Conservation (phyloP, 2,113 vertebrate genomes). For the Cochlearius cochlearius region DNA sequence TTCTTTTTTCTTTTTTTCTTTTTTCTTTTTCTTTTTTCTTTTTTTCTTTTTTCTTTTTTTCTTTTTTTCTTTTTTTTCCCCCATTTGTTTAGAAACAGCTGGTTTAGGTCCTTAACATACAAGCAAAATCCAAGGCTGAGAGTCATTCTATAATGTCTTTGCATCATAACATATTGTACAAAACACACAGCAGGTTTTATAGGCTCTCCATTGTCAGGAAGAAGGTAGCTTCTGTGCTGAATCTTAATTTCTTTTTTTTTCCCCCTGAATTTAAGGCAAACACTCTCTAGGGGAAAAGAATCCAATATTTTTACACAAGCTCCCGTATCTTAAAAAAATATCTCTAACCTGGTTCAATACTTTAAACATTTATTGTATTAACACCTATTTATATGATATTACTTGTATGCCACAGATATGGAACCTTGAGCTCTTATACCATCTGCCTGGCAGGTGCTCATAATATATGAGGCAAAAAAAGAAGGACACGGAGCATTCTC, state of each 20-base stretch:
- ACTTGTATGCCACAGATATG: neutral
- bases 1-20: neutral
- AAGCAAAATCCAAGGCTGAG: neutral
- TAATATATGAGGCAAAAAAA: neutral
- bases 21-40: neutral
- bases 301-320: neutral
- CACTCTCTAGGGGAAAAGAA: accelerated
- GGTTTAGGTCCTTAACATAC: neutral
- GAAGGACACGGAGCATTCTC: neutral
- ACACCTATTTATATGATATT: neutral
- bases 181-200: neutral
- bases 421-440: neutral
- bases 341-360: neutral
- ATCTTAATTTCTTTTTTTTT: neutral
- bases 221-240: neutral
- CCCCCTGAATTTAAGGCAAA: neutral
- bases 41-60: neutral
- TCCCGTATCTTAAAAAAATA: neutral
- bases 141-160: neutral
- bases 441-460: neutral
- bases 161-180: neutral
- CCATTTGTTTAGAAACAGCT: neutral
- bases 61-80: neutral
- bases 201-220: neutral
- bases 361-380: neutral